Percentiles rank a stretch among this genome's conserved stretches.
Evolutionary conservation across 2,888 invertebrate genomes (phyloP).

Genomic region (Amaurobius ferox): DNA sequence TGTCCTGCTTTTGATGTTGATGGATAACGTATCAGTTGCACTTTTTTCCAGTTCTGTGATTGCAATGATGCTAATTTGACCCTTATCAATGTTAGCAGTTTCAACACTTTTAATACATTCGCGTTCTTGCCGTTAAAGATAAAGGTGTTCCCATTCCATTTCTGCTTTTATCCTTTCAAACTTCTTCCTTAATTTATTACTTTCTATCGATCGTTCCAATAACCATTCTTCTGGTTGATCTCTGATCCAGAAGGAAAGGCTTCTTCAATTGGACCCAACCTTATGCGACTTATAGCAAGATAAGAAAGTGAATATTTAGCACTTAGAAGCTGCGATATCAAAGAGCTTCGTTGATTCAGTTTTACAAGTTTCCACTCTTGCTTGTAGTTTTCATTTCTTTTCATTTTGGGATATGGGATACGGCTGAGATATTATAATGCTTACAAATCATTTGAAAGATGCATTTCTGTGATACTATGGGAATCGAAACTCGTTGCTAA

Average conservation of each 20-base stretch:
- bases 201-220: too few species aligned
- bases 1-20: too few species aligned
- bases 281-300: background rate
- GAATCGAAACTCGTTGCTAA: background rate
- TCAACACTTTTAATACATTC: background rate
- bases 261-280: background rate
- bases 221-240: too few species aligned
- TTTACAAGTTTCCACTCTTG: background rate
- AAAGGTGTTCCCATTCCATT: too few species aligned
- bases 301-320: background rate
- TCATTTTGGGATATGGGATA: background rate
- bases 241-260: background rate
- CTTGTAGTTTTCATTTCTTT: conserved; percentile 1
- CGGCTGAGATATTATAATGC: background rate
- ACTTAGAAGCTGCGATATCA: background rate
- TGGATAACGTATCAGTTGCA: too few species aligned
- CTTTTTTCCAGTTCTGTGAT: too few species aligned
- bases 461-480: background rate
- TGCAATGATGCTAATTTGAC: background rate
- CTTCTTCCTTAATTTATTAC: too few species aligned
- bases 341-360: background rate
- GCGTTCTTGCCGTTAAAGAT: too few species aligned
- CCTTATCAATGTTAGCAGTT: background rate
- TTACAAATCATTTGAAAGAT: background rate
- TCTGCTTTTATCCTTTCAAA: too few species aligned